Evolutionary conservation across 2,888 invertebrate genomes (phyloP).

Genomic region (Morinoia aosen): DNA sequence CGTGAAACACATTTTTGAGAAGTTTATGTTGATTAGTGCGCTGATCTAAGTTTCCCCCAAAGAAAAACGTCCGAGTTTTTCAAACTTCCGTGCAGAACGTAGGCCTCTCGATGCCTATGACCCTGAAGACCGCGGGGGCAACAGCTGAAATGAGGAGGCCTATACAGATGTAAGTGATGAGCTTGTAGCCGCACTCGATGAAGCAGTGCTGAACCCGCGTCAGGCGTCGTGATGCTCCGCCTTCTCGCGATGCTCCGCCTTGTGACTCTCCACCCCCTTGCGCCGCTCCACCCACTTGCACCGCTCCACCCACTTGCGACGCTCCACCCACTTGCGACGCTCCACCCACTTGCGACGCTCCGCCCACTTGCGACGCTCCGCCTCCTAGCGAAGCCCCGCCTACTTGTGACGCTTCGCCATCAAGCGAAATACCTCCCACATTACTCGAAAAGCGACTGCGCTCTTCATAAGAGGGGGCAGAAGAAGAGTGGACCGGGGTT

Average conservation of each 20-base stretch:
- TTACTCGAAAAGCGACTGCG: neutral
- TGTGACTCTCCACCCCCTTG: neutral
- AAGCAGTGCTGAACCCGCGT: slow-evolving; percentile 75
- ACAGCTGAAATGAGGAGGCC: slow-evolving; percentile 84
- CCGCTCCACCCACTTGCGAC: neutral
- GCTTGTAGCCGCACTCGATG: slow-evolving; percentile 87
- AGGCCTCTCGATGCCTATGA: slow-evolving; percentile 83
- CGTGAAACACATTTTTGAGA: too few species aligned
- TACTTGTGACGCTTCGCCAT: neutral
- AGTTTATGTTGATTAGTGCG: too few species aligned
- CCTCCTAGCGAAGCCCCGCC: neutral
- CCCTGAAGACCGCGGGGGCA: slow-evolving; percentile 83
- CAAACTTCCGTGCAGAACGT: slow-evolving; percentile 89
- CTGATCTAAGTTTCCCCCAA: too few species aligned
- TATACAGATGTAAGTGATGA: slow-evolving; percentile 84
- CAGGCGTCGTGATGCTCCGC: slow-evolving; percentile 7
- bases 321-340: neutral
- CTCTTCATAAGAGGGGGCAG: neutral
- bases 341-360: neutral
- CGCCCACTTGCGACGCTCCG: neutral
- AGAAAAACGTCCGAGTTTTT: slow-evolving; percentile 66
- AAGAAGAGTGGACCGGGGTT: neutral
- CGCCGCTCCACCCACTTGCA: neutral
- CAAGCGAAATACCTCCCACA: neutral
- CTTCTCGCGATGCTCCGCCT: neutral